Base-by-base conservation (phyloP, 2,113 vertebrate genomes). In the Tylochromis polylepis region DNA sequence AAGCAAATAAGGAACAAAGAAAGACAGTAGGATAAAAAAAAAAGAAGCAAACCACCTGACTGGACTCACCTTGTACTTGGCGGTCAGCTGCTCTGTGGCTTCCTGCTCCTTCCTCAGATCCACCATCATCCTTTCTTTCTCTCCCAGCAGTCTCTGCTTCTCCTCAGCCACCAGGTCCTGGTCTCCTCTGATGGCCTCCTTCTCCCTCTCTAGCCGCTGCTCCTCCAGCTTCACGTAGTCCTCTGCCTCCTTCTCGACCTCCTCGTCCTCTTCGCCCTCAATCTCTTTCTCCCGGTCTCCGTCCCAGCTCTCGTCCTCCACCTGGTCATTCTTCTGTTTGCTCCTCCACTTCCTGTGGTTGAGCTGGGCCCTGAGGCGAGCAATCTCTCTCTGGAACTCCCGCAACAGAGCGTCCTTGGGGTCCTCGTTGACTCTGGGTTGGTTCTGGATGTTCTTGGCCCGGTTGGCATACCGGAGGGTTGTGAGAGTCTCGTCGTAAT, bases 361-460 rank as follows among this genome's bases (percentile, higher is more conserved):
- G 92, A 99, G 97, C 94, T 99, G 99, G 20, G 98, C 98, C 82
- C 98, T 97, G 87, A 99, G 96, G 55, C 98, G 96, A 15, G 97
- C 93, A 0, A 99, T 99, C 95, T 99, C 99, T 88, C 94, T 97
- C 96, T 99, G 98, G 77, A 99, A 99, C 93, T 99, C 98, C 34
- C 98, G 94, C 85, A 99, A 96, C 34, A 99, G 96, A 0, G 99
- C 98, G 83, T 99, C 98, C 92, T 99, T 99, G 91, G 99, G 99
- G 91, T 99, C 99, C 91, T 99, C 99, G 0, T 99, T 99, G 92
- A 99, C 97, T 24, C 97, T 95, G 1, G 99, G 99, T 90, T 98
- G 98, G 95, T 99, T 99, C 94, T 98, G 98, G 95, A 99, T 99
- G 96, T 99, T 99, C 96, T 99, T 99, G 94, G 99, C 98, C 36